Conservation (phyloP, 2,888 invertebrate species). For the Argynnis bischoffii region DNA sequence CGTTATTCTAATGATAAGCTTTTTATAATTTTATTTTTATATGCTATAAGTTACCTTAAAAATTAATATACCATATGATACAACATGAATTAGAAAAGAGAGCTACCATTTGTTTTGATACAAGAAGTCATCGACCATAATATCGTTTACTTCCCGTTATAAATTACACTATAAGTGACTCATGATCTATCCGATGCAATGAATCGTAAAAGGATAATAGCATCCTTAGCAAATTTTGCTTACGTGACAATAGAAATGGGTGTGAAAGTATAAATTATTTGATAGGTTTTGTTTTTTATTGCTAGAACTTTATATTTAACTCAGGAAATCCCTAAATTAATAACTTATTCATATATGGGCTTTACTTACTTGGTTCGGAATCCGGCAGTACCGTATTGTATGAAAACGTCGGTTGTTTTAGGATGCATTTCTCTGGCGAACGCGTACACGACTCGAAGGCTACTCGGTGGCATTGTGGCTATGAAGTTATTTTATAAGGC, state of each 20-base stretch:
- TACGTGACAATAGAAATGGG: slow-evolving; percentile 45
- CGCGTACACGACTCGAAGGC: slow-evolving; percentile 87
- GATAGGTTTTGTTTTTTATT: slow-evolving; percentile 7
- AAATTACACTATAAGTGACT: slow-evolving; percentile 68
- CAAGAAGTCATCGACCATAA: slow-evolving; percentile 71
- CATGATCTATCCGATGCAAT: slow-evolving; percentile 50
- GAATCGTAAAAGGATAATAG: slow-evolving; percentile 45
- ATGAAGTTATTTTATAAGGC: slow-evolving; percentile 74
- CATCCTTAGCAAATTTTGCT: slow-evolving; percentile 43
- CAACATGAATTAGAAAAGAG: slow-evolving; percentile 41
- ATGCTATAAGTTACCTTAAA: not conserved
- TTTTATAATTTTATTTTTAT: slow-evolving; percentile 19
- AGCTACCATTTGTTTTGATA: slow-evolving; percentile 52
- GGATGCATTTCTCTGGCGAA: slow-evolving; percentile 91
- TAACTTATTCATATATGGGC: slow-evolving; percentile 39
- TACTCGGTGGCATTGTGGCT: slow-evolving; percentile 80
- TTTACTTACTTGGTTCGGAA: slow-evolving; percentile 89
- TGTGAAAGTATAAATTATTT: slow-evolving; percentile 20
- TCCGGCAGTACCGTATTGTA: slow-evolving; percentile 93
- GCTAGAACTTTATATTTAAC: not conserved
- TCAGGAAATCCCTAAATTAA: slow-evolving; percentile 35
- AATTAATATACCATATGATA: not conserved
- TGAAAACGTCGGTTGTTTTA: slow-evolving; percentile 84
- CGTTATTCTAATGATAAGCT: slow-evolving; percentile 39
- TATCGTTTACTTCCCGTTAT: slow-evolving; percentile 72